Base-by-base conservation (phyloP, 2,888 invertebrate genomes). In the Agonopterix alstromeriana region DNA sequence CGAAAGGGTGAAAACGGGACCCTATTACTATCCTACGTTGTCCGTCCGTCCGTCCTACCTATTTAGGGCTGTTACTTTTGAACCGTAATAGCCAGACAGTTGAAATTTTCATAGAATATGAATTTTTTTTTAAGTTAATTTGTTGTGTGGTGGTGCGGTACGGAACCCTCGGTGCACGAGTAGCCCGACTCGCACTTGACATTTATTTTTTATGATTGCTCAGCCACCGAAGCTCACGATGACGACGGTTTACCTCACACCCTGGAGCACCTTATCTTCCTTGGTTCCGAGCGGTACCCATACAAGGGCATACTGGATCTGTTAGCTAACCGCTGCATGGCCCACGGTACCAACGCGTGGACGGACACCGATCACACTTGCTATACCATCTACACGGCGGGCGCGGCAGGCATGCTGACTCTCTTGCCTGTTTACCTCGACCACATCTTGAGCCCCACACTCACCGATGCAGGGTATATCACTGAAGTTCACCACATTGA, bases 161-260 rank as follows among this genome's bases (percentile, higher is more conserved):
- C 17, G 17, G 17, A 17, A 17, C 17, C 17, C 17, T 2, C 4
- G 17, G 17, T n/a, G n/a, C n/a, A n/a, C n/a, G 3, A 14, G 14
- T 14, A 14, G 14, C 17, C 17, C 17, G 3, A 17, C 3, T 17
- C 17, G 3, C 17, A 17, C 17, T 17, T 17, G 17, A 17, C 17
- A 3, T 1, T 17, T 17, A n/a, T 17, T 3, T 17, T 27, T 27
- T 10, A n/a, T 38, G 38, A n/a, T 38, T 38, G 10, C 5, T 38
- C 70, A 97, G 97, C 95, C 8, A 98, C 98, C 4, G 97, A 97
- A 87, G 95, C 97, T 0, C 92, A 94, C 66, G 96, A 96, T 73
- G 96, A 97, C 78, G 97, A 97, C 84, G 98, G 98, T 2, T 77
- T 98, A 48, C 97, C 98, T 0, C 97, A 98, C 72, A 97, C 97